phyloP scores from a whole-genome alignment of 2,888 invertebrate genomes.

The Antheraea yamamai region DNA sequence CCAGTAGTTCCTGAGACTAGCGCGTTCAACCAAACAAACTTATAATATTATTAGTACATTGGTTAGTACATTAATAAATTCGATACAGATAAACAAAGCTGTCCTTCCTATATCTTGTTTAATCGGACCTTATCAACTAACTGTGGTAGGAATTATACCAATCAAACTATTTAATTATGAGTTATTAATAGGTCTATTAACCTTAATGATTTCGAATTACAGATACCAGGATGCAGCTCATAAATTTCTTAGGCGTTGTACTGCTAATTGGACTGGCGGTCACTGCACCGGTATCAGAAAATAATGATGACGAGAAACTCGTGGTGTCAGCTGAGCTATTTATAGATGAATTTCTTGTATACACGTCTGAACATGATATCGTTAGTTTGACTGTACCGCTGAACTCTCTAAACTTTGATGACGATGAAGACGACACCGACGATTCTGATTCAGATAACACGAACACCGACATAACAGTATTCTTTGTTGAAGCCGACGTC shows the following conservation, averaged over 20 bases:
- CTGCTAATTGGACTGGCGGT: conserved; percentile 40
- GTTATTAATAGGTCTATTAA: conserved; percentile 16
- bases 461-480: conserved; percentile 28
- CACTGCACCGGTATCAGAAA: conserved; percentile 37
- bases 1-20: no score
- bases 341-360: conserved; percentile 35
- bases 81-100: background rate
- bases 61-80: no score
- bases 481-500: conserved; percentile 47
- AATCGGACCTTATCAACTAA: background rate
- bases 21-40: no score
- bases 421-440: conserved; percentile 33
- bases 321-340: conserved; percentile 40
- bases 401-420: conserved; percentile 45
- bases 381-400: conserved; percentile 46
- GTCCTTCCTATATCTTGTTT: background rate
- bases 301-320: conserved; percentile 33
- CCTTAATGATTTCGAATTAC: conserved; percentile 25
- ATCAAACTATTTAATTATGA: background rate
- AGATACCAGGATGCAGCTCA: conserved; percentile 34
- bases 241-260: conserved; percentile 31
- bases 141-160: background rate
- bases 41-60: background rate
- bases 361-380: conserved; percentile 44
- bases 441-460: conserved; percentile 16